phyloP scores from a whole-genome alignment of 2,888 invertebrate species.

The Pammene fasciana region DNA sequence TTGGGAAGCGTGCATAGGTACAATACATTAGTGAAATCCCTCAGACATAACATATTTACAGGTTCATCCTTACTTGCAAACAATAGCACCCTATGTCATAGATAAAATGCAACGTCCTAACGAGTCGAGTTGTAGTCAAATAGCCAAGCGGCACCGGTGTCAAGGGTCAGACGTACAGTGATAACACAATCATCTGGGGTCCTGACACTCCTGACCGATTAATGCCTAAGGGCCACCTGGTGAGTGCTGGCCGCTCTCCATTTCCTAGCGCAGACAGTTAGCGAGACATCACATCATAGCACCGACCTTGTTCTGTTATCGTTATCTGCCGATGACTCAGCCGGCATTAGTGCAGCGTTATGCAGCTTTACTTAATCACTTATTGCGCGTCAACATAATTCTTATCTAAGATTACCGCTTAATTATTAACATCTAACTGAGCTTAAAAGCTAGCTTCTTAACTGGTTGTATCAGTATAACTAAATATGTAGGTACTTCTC shows the following conservation, averaged over 20 bases:
- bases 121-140: neutral
- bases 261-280: conserved; percentile 1
- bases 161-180: conserved; percentile 14
- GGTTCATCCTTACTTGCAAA: conserved; percentile 2
- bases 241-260: conserved; percentile 9
- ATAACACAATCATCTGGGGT: conserved; percentile 7
- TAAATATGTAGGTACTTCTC: too few species aligned
- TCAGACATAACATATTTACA: conserved; percentile 17
- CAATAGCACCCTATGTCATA: neutral
- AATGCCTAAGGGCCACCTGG: conserved; percentile 4
- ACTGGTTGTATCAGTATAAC: neutral
- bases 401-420: conserved; percentile 1
- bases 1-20: conserved; percentile 37
- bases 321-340: conserved; percentile 23
- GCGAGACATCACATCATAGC: conserved; percentile 12
- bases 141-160: conserved; percentile 8
- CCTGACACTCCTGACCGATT: conserved; percentile 9
- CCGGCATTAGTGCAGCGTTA: conserved; percentile 17
- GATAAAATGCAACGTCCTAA: conserved; percentile 3
- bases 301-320: conserved; percentile 8
- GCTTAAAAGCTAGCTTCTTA: neutral
- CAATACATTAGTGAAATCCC: conserved; percentile 17
- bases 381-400: conserved; percentile 1
- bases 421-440: neutral
- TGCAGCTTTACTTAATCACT: conserved; percentile 20